A percentile compares a stretch with the other conserved stretches of the same genome.
phyloP scores from a whole-genome alignment of 2,113 vertebrate genomes.

The Oxygymnocypris stewartii region DNA sequence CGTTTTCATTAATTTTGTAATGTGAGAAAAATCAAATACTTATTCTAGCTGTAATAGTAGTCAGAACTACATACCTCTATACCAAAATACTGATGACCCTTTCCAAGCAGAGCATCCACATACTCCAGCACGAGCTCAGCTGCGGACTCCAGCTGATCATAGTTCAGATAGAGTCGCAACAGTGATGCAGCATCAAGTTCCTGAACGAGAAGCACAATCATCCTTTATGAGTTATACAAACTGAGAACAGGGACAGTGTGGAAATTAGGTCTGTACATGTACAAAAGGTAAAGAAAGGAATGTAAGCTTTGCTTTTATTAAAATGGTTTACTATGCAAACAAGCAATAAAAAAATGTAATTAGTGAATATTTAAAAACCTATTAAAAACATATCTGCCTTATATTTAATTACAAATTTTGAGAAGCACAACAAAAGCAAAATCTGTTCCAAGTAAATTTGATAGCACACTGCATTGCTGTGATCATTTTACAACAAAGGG shows the following conservation, averaged over 20 bases:
- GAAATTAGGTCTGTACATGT: neutral
- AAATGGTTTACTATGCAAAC: neutral
- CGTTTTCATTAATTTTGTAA: neutral
- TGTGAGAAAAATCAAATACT: neutral
- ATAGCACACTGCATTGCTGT: no score
- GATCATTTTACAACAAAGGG: no score
- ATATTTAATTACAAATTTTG: no score
- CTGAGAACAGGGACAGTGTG: neutral
- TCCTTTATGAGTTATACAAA: neutral
- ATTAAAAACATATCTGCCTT: no score
- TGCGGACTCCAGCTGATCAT: constrained; percentile 86
- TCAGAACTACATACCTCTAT: constrained; percentile 80
- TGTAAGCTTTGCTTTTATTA: no score
- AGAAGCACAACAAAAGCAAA: no score
- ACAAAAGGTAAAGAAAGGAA: neutral
- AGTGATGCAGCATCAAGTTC: constrained; percentile 84
- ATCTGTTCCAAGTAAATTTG: no score
- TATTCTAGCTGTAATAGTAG: neutral
- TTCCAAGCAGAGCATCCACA: constrained; percentile 87
- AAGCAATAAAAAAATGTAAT: neutral
- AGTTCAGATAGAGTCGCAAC: constrained; percentile 91
- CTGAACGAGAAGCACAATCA: constrained; percentile 64
- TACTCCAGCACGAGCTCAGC: constrained; percentile 91
- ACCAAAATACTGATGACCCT: constrained; percentile 91
- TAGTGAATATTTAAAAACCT: no score